Conservation (phyloP, 2,888 invertebrate genomes). For the Patella pellucida region DNA sequence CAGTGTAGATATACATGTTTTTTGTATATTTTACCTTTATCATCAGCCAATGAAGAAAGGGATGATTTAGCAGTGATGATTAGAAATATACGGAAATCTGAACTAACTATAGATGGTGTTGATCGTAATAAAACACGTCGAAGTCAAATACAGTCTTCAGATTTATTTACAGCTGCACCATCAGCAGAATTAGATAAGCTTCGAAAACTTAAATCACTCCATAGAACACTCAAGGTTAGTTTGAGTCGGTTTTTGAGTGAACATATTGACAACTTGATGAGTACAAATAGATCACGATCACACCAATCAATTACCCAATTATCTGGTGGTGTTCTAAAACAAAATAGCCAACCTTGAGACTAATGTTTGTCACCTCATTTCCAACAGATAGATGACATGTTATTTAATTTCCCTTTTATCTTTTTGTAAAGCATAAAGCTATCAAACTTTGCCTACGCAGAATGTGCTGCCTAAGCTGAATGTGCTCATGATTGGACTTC, state of each 20-base stretch:
- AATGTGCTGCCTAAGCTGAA: too few species aligned
- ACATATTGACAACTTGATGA: neutral
- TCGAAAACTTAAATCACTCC: constrained; percentile 48
- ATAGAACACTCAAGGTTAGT: constrained; percentile 57
- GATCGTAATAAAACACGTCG: constrained; percentile 47
- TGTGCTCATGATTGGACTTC: too few species aligned
- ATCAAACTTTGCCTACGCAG: too few species aligned
- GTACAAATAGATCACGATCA: neutral
- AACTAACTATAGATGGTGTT: constrained; percentile 56
- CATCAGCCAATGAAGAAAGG: constrained; percentile 33
- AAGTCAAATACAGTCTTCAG: constrained; percentile 41
- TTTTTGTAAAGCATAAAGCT: too few species aligned
- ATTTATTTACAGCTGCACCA: constrained; percentile 27
- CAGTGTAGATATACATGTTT: neutral
- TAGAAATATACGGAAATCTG: constrained; percentile 44
- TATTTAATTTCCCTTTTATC: neutral
- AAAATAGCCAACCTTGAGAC: neutral
- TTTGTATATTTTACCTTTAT: neutral
- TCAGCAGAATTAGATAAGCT: constrained; percentile 43
- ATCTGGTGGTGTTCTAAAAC: too few species aligned
- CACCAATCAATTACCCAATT: neutral
- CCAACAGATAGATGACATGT: neutral
- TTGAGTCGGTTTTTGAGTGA: neutral
- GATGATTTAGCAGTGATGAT: constrained; percentile 51
- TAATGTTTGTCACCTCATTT: neutral